Percentiles rank a stretch among this genome's conserved stretches.
These are phyloP conservation scores for Yoshiicerus persimilis DNA, from an alignment of 1,140 invertebrate genomes.

Conservation along the genomic window DNA sequence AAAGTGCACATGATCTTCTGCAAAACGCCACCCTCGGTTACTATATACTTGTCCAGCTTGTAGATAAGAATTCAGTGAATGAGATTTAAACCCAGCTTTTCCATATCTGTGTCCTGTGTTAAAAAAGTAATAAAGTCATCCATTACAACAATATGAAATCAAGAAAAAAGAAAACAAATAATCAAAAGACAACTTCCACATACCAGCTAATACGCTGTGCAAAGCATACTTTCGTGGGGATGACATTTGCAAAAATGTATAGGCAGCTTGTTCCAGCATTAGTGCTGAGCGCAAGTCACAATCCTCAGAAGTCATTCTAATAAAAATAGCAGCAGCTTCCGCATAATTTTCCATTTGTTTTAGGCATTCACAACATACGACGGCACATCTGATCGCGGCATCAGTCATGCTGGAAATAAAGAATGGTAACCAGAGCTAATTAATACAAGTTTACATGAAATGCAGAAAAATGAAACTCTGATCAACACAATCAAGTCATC, in stretches of 20 bases:
- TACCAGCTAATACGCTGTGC: constrained; percentile 91
- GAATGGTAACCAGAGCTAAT: background rate
- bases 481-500: too few species aligned
- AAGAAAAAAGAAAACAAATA: too few species aligned
- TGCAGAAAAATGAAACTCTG: background rate
- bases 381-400: constrained; percentile 42
- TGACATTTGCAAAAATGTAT: constrained; percentile 78
- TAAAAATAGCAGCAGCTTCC: constrained; percentile 89
- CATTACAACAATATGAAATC: background rate
- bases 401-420: constrained; percentile 39
- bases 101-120: constrained; percentile 54
- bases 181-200: constrained; percentile 63
- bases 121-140: background rate
- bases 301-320: constrained; percentile 93
- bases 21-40: constrained; percentile 80
- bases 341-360: constrained; percentile 61
- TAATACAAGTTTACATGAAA: background rate
- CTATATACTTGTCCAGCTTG: constrained; percentile 88
- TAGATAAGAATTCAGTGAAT: constrained; percentile 86
- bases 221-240: constrained; percentile 92
- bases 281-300: constrained; percentile 87
- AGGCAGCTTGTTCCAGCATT: constrained; percentile 90
- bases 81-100: constrained; percentile 86
- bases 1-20: constrained; percentile 93
- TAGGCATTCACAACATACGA: constrained; percentile 41